Conservation (phyloP, 2,888 invertebrate genomes). For the Siphlonurus alternatus region DNA sequence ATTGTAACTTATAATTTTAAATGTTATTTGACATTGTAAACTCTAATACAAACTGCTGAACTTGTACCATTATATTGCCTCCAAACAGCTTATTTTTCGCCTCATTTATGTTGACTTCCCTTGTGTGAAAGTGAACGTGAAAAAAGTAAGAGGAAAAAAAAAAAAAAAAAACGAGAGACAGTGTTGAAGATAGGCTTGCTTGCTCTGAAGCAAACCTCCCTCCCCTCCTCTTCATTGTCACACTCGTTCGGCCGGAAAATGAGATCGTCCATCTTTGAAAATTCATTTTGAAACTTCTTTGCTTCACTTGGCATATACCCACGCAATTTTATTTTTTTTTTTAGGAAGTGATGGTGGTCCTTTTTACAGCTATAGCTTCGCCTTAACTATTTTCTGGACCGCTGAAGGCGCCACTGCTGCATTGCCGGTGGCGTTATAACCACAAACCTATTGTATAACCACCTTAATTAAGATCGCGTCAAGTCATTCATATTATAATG, state of each 20-base stretch:
- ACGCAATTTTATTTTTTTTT: constrained; percentile 8
- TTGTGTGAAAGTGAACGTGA: constrained; percentile 6
- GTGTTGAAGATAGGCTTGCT: not conserved
- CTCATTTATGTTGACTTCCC: constrained; percentile 13
- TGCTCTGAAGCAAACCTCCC: not conserved
- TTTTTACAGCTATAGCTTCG: no score
- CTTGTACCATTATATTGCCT: not conserved
- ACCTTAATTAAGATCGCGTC: no score
- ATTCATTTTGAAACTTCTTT: constrained; percentile 14
- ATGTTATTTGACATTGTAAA: no score
- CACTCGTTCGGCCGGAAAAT: constrained; percentile 14
- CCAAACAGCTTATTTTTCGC: constrained; percentile 13
- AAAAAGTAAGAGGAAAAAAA: not conserved
- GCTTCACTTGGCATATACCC: constrained; percentile 8
- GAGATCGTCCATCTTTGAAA: constrained; percentile 15
- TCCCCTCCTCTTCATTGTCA: constrained; percentile 8
- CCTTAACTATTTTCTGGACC: no score
- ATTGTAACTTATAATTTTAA: no score
- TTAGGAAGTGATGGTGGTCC: no score
- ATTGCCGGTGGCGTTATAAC: no score
- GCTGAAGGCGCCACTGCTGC: no score
- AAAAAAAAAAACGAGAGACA: no score
- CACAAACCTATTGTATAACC: no score
- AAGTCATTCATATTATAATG: no score
- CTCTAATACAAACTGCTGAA: no score